These are phyloP conservation scores for Fratercula arctica DNA, from an alignment of 2,797 vertebrate genomes.

Conservation along the genomic window DNA sequence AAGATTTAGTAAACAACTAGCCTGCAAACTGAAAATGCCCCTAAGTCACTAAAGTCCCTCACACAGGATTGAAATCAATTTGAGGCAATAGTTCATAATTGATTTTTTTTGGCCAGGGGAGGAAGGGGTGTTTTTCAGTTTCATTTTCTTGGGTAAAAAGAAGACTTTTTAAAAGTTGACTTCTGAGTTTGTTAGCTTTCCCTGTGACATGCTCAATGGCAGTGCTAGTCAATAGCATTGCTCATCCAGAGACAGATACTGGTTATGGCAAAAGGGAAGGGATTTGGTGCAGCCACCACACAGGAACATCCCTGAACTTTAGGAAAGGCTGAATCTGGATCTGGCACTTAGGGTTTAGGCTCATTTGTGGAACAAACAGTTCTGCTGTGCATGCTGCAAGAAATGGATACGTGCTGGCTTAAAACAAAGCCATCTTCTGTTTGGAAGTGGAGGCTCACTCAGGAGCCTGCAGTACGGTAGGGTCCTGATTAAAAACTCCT, in stretches of 20 bases:
- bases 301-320: not conserved
- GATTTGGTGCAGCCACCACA: not conserved
- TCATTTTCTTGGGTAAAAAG: not conserved
- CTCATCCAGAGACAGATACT: not conserved
- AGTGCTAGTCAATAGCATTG: not conserved
- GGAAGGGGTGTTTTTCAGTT: not conserved
- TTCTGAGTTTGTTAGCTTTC: not conserved
- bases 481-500: not conserved
- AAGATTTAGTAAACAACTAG: slow-evolving; percentile 53
- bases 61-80: not conserved
- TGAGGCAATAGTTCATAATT: not conserved
- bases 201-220: not conserved
- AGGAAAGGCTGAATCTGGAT: not conserved
- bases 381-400: not conserved
- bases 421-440: not conserved
- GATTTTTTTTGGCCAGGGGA: not conserved
- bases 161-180: not conserved
- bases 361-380: slow-evolving; percentile 14
- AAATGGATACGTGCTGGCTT: not conserved
- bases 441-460: not conserved
- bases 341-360: not conserved
- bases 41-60: not conserved
- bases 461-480: not conserved
- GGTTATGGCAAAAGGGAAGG: not conserved
- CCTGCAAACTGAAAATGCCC: slow-evolving; percentile 4